A percentile compares a stretch with the other conserved stretches of the same genome.
Evolutionary conservation across 2,888 invertebrate species (phyloP).

Genomic region (Apamea sordens): DNA sequence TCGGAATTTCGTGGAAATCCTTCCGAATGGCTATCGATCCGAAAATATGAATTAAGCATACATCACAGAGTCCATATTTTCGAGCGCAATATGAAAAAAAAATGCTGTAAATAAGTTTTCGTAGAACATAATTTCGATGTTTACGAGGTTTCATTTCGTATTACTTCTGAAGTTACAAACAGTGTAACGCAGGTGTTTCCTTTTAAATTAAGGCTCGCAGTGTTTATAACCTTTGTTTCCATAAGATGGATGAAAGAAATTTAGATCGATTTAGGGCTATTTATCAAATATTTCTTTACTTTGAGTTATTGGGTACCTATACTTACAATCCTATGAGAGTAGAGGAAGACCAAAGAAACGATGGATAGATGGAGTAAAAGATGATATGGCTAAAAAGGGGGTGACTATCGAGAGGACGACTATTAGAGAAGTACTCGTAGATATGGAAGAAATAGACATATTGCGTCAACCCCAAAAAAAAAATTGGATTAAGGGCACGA

Average conservation of each 20-base stretch:
- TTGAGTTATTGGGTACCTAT: background rate
- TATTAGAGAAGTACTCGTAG: background rate
- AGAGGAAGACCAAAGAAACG: background rate
- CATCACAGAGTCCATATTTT: background rate
- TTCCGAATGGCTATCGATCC: background rate
- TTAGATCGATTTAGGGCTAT: background rate
- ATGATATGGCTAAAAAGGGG: background rate
- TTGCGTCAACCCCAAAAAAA: too few species aligned
- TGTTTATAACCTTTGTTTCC: background rate
- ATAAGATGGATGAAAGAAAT: background rate
- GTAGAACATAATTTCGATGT: constrained; percentile 12
- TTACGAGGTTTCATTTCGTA: constrained; percentile 38
- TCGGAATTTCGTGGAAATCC: background rate
- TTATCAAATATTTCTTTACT: background rate
- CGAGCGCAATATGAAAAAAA: constrained; percentile 1
- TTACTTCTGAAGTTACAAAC: constrained; percentile 38
- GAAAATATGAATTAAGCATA: constrained; percentile 6
- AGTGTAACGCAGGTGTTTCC: constrained; percentile 9
- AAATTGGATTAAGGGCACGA: background rate
- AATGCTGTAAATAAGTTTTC: background rate
- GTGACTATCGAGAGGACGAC: background rate
- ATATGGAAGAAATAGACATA: too few species aligned
- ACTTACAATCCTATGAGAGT: background rate
- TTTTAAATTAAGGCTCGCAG: constrained; percentile 17
- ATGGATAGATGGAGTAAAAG: background rate